Evolutionary conservation across 2,113 vertebrate genomes (phyloP), one percentile per base, ranked within the genome.

Genomic region (Antigone vipio): DNA sequence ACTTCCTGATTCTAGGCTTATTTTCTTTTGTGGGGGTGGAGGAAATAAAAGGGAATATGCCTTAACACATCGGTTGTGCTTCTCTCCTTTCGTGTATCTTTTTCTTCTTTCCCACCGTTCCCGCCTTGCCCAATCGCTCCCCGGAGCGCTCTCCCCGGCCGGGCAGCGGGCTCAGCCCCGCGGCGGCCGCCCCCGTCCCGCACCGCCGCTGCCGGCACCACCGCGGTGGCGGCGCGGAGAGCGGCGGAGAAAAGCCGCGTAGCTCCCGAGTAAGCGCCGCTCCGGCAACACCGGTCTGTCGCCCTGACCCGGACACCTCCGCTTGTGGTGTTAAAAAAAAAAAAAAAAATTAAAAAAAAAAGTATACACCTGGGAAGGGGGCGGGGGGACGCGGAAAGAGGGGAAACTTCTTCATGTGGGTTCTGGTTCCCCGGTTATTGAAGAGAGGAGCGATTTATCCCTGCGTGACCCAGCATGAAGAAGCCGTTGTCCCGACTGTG

Each of bases 1-100:
- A 82, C 94, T 95, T 94, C 95, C 96, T 95, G 90, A 85, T 96
- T 93, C 74, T 59, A 22, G 56, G 93, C 52, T 92, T 77, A 88
- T 92, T 91, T 97, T 91, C 74, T 92, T 89, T 89, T 75, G 89
- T 74, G 90, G 90, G 92, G 89, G 94, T 79, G 94, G 92, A 93
- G 72, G 92, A 90, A 92, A 96, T 89, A 92, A 80, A 90, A 92
- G 60, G 68, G 77, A 95, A 85, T 93, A 67, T 90, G 89, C n/a
- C 24, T 75, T 93, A 85, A 91, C 85, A 89, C 60, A 85, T 69
- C 26, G 56, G 27, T 34, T 45, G 49, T 50, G 45, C 60, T 63
- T 63, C 38, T 73, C 67, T 81, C 63, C 91, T 75, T 49, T 32
- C 27, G 44, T 40, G 35, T 32, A 40, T 12, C 18, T 27, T 40